These are phyloP conservation scores for Eurois occulta DNA, from an alignment of 2,888 invertebrate genomes.

Conservation along the genomic window DNA sequence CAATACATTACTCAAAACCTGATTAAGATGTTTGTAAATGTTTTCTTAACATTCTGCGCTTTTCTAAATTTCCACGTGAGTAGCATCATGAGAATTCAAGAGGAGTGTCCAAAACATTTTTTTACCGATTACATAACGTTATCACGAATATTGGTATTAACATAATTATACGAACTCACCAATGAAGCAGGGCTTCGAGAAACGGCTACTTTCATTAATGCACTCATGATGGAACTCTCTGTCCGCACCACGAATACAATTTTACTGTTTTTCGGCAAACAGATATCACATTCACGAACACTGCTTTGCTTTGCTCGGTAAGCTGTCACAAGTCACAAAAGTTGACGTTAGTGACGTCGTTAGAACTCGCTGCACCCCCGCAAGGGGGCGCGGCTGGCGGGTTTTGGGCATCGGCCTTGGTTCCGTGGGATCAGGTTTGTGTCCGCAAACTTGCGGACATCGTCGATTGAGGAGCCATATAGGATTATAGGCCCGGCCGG, in stretches of 20 bases:
- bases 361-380: no score
- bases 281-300: conserved; percentile 73
- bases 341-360: conserved; percentile 45
- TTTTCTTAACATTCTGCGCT: background rate
- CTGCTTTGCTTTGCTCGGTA: conserved; percentile 31
- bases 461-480: no score
- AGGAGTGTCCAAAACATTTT: conserved; percentile 69
- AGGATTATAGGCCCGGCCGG: no score
- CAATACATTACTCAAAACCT: background rate
- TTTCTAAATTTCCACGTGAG: conserved; percentile 8
- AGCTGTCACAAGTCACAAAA: conserved; percentile 42
- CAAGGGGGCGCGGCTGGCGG: no score
- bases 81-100: background rate
- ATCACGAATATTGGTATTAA: conserved; percentile 67
- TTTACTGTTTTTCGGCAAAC: conserved; percentile 63
- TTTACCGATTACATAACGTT: conserved; percentile 85
- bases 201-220: conserved; percentile 86
- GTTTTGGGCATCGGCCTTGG: no score
- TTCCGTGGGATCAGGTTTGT: no score
- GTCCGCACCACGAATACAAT: conserved; percentile 88
- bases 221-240: conserved; percentile 91
- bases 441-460: no score
- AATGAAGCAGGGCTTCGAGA: conserved; percentile 85
- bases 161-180: conserved; percentile 75
- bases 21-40: background rate